Percentiles rank a stretch among this genome's conserved stretches.
These are phyloP conservation scores for Microcebus lehilahytsara DNA, from an alignment of 2,113 vertebrate species.

Conservation along the genomic window DNA sequence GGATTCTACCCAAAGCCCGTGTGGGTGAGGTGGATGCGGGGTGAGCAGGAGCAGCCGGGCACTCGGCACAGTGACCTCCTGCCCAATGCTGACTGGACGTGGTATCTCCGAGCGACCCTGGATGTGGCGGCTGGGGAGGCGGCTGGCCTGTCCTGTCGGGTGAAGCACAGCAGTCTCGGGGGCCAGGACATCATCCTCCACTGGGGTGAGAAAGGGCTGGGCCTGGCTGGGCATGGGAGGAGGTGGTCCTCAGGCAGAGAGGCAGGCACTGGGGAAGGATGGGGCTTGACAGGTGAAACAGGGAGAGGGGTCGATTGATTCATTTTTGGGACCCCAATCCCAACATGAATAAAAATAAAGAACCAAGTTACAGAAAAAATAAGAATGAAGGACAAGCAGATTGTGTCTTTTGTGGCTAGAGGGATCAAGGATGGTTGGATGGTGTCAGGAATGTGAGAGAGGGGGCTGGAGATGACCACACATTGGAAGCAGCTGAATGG, in stretches of 20 bases:
- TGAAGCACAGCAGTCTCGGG: conserved; percentile 44
- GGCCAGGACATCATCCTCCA: background rate
- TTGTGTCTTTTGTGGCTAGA: background rate
- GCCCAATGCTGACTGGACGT: background rate
- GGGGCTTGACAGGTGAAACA: background rate
- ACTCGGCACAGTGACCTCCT: background rate
- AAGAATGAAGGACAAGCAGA: background rate
- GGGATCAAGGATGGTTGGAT: background rate
- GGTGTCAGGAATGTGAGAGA: background rate
- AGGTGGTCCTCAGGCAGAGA: too few species aligned
- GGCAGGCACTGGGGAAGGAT: too few species aligned
- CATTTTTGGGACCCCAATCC: background rate
- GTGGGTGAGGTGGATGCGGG: conserved; percentile 21
- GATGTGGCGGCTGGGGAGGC: background rate
- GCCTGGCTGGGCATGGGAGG: rapidly evolving
- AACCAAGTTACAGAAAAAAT: background rate
- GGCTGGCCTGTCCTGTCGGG: background rate
- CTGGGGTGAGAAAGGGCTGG: background rate
- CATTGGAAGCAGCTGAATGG: background rate
- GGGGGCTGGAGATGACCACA: too few species aligned
- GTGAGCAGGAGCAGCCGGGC: background rate
- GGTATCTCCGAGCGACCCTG: background rate
- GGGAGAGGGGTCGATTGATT: too few species aligned
- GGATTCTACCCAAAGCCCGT: conserved; percentile 32
- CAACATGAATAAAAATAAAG: background rate